Percentiles rank a stretch among this genome's conserved stretches.
phyloP scores from a whole-genome alignment of 2,113 vertebrate genomes.

The Sinocyclocheilus rhinocerous region DNA sequence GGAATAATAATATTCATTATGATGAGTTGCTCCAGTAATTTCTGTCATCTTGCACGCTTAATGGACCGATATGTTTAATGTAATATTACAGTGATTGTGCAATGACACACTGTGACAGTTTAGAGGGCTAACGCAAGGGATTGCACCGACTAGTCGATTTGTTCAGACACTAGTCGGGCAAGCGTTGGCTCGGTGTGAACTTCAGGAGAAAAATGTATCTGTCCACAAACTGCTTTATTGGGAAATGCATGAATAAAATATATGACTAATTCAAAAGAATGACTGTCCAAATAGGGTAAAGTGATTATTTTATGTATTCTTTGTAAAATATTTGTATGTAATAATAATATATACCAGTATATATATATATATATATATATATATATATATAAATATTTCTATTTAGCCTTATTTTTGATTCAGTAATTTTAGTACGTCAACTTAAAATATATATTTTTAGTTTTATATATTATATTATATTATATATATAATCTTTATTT shows the following conservation, averaged over 20 bases:
- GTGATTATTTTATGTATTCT: background rate
- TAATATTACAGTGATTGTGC: conserved; percentile 48
- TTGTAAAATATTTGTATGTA: background rate
- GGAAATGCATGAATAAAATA: background rate
- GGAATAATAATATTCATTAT: conserved; percentile 57
- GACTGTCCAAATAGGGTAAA: background rate
- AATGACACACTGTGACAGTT: conserved; percentile 43
- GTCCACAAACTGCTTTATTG: background rate
- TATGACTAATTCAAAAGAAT: background rate
- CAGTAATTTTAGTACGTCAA: too few species aligned
- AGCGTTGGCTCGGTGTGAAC: background rate
- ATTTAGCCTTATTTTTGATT: too few species aligned
- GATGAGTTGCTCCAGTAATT: conserved; percentile 49
- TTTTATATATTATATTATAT: too few species aligned
- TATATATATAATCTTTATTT: too few species aligned
- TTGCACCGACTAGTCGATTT: background rate
- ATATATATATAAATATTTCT: too few species aligned
- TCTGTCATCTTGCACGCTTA: conserved; percentile 52
- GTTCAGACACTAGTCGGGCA: background rate
- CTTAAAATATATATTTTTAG: too few species aligned
- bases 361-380: too few species aligned
- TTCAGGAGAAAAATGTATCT: background rate
- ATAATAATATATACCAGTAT: too few species aligned
- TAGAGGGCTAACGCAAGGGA: conserved; percentile 6
- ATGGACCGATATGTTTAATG: conserved; percentile 57